phyloP scores from a whole-genome alignment of 2,797 vertebrate genomes.

The Rousettus madagascariensis region DNA sequence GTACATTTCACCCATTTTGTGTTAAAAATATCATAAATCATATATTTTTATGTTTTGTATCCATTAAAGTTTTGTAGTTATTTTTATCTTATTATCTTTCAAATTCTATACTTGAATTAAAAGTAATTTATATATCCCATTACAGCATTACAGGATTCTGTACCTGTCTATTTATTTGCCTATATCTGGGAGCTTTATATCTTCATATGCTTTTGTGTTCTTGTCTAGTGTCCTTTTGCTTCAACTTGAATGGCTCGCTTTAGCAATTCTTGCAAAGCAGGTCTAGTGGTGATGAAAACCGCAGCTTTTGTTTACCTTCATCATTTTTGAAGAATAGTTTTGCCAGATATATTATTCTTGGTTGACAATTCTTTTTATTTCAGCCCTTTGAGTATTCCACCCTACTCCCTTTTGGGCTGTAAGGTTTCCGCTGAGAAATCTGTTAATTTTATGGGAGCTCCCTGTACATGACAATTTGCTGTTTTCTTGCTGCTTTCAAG shows the following conservation, averaged over 20 bases:
- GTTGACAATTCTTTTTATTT: background rate
- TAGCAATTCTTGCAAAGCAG: background rate
- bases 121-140: background rate
- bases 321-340: background rate
- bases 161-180: background rate
- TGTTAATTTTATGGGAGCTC: background rate
- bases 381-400: background rate
- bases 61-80: background rate
- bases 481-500: background rate
- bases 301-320: slow-evolving; percentile 27
- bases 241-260: background rate
- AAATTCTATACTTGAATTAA: background rate
- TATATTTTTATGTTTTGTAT: background rate
- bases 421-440: background rate
- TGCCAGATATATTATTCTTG: background rate
- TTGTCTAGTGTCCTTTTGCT: background rate
- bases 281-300: background rate
- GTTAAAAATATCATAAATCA: background rate
- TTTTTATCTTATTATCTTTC: background rate
- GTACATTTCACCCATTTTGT: background rate
- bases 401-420: background rate
- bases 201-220: background rate
- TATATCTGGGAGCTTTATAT: background rate
- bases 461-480: background rate
- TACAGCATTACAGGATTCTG: background rate